phyloP scores from a whole-genome alignment of 2,888 invertebrate species.

The Sericinus montela region DNA sequence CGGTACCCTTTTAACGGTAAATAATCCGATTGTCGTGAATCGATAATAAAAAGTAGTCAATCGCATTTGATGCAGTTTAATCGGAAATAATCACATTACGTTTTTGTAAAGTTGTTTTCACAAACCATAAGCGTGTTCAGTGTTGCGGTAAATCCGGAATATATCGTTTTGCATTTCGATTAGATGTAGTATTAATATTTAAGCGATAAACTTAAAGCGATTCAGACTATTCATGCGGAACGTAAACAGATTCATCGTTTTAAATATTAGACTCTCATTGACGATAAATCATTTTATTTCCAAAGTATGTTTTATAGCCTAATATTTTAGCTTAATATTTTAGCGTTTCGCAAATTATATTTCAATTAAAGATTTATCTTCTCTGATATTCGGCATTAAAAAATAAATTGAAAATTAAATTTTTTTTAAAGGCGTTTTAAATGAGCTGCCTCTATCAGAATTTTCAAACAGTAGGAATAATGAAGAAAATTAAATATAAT shows the following conservation, averaged over 20 bases:
- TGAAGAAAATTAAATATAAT: no score
- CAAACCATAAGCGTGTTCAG: slow-evolving; percentile 36
- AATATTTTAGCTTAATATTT: no score
- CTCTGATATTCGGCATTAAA: no score
- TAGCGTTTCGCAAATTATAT: no score
- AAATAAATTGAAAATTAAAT: no score
- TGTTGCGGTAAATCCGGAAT: slow-evolving; percentile 41
- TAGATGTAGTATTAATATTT: slow-evolving; percentile 30
- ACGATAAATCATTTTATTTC: slow-evolving; percentile 9
- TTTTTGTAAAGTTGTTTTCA: slow-evolving; percentile 48
- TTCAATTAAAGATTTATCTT: no score
- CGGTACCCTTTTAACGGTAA: slow-evolving; percentile 66
- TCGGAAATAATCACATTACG: slow-evolving; percentile 61
- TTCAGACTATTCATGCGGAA: slow-evolving; percentile 16
- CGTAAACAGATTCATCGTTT: slow-evolving; percentile 8
- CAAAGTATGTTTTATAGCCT: no score
- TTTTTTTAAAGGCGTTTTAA: no score
- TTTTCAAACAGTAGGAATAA: no score
- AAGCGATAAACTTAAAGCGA: slow-evolving; percentile 32
- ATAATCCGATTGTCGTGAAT: slow-evolving; percentile 63
- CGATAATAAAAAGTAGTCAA: slow-evolving; percentile 44
- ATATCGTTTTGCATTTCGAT: slow-evolving; percentile 30
- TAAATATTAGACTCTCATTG: slow-evolving; percentile 2
- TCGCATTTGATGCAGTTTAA: slow-evolving; percentile 50
- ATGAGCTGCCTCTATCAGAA: no score